These are phyloP conservation scores for Fulica atra DNA, from an alignment of 2,113 vertebrate species.

Conservation along the genomic window DNA sequence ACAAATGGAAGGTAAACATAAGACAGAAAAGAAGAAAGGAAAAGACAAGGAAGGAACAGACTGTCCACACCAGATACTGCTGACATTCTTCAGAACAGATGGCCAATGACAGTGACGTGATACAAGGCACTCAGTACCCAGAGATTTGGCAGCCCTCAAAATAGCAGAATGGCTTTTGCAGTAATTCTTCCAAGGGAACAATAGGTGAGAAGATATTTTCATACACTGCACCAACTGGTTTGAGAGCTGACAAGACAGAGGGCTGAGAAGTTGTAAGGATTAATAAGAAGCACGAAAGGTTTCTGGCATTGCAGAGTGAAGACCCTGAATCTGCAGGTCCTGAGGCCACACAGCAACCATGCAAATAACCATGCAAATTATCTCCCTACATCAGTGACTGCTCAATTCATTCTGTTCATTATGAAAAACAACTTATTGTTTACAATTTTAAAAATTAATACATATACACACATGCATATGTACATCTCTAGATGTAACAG, in stretches of 20 bases:
- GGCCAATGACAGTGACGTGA: not conserved
- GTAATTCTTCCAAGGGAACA: not conserved
- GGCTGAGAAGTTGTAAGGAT: not conserved
- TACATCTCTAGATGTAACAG: not conserved
- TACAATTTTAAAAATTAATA: not conserved
- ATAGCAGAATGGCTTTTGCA: not conserved
- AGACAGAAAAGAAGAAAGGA: not conserved
- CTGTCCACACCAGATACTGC: not conserved
- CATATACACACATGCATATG: fast-evolving
- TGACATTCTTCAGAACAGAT: not conserved
- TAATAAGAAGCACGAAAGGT: not conserved
- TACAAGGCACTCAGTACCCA: not conserved
- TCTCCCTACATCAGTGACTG: not conserved
- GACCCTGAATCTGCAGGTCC: not conserved
- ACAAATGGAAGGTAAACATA: not conserved
- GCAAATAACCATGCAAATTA: not conserved
- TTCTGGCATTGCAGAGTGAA: not conserved
- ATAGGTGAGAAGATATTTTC: not conserved
- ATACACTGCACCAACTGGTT: not conserved
- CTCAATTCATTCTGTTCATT: not conserved
- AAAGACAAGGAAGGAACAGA: not conserved
- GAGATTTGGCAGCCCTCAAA: not conserved
- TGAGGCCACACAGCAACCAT: not conserved
- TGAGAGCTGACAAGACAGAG: not conserved
- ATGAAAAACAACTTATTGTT: not conserved